phyloP scores from a whole-genome alignment of 2,888 invertebrate species.

The Callimorpha dominula region DNA sequence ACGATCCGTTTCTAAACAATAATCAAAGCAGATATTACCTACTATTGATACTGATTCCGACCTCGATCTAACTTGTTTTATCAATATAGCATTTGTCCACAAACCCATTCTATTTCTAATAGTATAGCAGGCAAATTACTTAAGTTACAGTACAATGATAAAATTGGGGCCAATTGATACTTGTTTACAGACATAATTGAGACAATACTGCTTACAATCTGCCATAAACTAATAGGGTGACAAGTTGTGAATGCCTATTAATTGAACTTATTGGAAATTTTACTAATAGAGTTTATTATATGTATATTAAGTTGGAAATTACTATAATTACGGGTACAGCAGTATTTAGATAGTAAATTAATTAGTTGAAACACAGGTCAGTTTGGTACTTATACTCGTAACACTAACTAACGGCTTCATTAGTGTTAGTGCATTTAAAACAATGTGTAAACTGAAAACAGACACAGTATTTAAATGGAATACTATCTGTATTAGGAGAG shows the following conservation, averaged over 20 bases:
- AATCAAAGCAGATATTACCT: too few relatives aligned
- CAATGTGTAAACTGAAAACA: constrained; percentile 6
- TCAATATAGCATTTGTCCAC: too few relatives aligned
- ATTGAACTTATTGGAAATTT: neutral
- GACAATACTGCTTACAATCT: neutral
- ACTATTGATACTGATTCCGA: too few relatives aligned
- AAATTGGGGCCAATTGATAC: neutral
- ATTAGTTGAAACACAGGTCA: constrained; percentile 5
- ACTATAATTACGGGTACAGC: neutral
- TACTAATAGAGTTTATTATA: neutral
- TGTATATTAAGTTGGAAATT: neutral
- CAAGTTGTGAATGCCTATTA: neutral
- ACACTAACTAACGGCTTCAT: constrained; percentile 9
- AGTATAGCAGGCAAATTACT: neutral
- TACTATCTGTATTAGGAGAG: neutral
- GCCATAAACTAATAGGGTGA: neutral
- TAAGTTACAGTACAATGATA: neutral
- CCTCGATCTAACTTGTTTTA: too few relatives aligned
- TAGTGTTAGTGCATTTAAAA: constrained; percentile 1
- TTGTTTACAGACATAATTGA: neutral
- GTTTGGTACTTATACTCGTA: neutral
- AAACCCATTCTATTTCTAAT: neutral
- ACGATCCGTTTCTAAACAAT: too few relatives aligned
- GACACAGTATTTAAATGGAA: neutral
- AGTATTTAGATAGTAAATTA: constrained; percentile 12